These are phyloP conservation scores for Zaprionus ornatus DNA, from an alignment of 1,140 invertebrate species.

Conservation along the genomic window DNA sequence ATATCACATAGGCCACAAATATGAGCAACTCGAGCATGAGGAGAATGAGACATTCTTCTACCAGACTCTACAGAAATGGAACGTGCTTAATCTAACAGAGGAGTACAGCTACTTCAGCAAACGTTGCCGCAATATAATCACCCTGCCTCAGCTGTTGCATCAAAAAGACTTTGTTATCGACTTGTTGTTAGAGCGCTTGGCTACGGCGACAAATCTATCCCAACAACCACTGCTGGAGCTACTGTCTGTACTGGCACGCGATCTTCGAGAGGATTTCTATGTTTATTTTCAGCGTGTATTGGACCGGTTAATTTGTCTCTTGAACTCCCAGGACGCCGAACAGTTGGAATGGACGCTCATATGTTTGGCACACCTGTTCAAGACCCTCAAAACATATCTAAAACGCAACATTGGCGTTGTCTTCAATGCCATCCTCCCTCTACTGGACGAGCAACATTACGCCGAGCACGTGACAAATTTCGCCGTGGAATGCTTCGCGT, in stretches of 20 bases:
- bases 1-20: conserved; percentile 87
- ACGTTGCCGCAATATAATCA: conserved; percentile 89
- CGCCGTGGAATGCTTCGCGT: conserved; percentile 97
- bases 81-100: conserved; percentile 92
- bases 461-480: conserved; percentile 94
- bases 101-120: conserved; percentile 91
- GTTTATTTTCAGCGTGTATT: conserved; percentile 89
- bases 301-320: conserved; percentile 88
- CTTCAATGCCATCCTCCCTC: conserved; percentile 89
- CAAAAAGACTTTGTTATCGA: conserved; percentile 91
- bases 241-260: conserved; percentile 92
- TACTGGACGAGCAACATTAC: conserved; percentile 88
- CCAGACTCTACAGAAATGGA: conserved; percentile 94
- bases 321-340: conserved; percentile 92
- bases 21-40: conserved; percentile 86
- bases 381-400: conserved; percentile 92
- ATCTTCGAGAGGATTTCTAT: conserved; percentile 94
- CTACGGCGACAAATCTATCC: conserved; percentile 88
- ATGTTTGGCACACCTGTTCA: conserved; percentile 94
- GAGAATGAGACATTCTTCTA: conserved; percentile 91
- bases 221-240: conserved; percentile 94
- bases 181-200: conserved; percentile 89
- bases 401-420: conserved; percentile 91
- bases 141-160: conserved; percentile 91
- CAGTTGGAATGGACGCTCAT: conserved; percentile 92